These are phyloP conservation scores for Imbricaverruca yamaguchii DNA, from an alignment of 2,888 invertebrate species.

Conservation along the genomic window DNA sequence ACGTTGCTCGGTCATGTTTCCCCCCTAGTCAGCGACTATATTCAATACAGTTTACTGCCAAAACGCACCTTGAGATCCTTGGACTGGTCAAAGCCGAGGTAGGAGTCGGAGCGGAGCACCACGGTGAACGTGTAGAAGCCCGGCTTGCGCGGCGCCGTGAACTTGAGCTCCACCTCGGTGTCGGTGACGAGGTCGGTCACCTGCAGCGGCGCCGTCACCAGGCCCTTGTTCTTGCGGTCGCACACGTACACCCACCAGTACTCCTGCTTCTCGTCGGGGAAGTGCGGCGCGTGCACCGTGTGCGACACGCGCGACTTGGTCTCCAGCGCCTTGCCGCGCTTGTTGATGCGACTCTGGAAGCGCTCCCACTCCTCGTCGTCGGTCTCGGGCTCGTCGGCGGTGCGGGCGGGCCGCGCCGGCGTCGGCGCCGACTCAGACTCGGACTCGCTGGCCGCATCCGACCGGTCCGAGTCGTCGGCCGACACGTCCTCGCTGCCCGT, in stretches of 20 bases:
- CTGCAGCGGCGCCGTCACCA: conserved; percentile 87
- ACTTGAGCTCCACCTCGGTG: conserved; percentile 89
- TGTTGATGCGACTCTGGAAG: conserved; percentile 78
- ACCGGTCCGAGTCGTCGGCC: conserved; percentile 27
- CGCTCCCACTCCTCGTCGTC: conserved; percentile 92
- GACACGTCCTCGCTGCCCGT: conserved; percentile 22
- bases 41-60: too few relatives aligned
- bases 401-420: not conserved
- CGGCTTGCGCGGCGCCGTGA: conserved; percentile 91
- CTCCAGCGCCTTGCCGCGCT: conserved; percentile 76
- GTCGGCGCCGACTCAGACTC: conserved; percentile 21
- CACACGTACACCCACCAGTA: conserved; percentile 99
- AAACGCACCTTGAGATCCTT: conserved; percentile 72
- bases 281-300: conserved; percentile 93
- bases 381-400: conserved; percentile 38
- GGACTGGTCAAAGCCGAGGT: conserved; percentile 91
- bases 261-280: conserved; percentile 92
- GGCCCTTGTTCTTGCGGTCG: conserved; percentile 83
- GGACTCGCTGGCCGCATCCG: conserved; percentile 13
- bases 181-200: conserved; percentile 82
- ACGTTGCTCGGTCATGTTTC: too few relatives aligned
- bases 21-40: too few relatives aligned
- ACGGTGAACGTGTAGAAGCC: conserved; percentile 63
- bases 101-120: conserved; percentile 90
- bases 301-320: conserved; percentile 91